phyloP scores from a whole-genome alignment of 2,888 invertebrate genomes.

The Phasia obesa region DNA sequence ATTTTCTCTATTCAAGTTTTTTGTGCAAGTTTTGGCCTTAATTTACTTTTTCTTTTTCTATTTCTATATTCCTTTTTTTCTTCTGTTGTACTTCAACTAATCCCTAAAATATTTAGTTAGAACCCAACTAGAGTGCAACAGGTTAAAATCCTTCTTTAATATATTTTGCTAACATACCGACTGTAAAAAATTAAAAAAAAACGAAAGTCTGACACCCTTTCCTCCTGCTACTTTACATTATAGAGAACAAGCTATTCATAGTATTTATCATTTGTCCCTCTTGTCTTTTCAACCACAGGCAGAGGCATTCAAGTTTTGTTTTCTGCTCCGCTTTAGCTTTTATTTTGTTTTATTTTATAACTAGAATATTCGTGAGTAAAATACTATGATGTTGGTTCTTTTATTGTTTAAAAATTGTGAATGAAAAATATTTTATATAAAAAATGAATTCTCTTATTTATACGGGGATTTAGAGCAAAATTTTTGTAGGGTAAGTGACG shows the following conservation, averaged over 20 bases:
- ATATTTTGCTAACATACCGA: slow-evolving; percentile 25
- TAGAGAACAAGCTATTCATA: not conserved
- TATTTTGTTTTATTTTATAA: too few species aligned
- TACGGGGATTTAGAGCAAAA: too few species aligned
- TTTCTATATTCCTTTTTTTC: not conserved
- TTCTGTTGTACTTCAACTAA: slow-evolving; percentile 34
- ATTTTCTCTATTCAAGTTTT: not conserved
- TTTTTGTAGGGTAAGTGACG: too few species aligned
- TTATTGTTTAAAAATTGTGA: too few species aligned
- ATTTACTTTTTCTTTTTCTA: not conserved
- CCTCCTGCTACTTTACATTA: not conserved
- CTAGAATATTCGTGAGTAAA: too few species aligned
- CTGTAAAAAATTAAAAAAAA: not conserved
- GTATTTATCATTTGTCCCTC: not conserved
- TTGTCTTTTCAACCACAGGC: not conserved
- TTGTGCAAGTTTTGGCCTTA: not conserved
- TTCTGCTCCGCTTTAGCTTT: too few species aligned
- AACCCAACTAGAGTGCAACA: not conserved
- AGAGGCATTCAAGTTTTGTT: too few species aligned
- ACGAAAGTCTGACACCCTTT: not conserved
- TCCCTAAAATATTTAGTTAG: slow-evolving; percentile 39
- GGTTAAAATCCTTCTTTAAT: slow-evolving; percentile 33
- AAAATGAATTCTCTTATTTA: too few species aligned
- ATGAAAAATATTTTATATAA: too few species aligned
- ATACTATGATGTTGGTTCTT: too few species aligned